These are phyloP conservation scores for Nomada flava DNA, from an alignment of 2,888 invertebrate genomes.

Conservation along the genomic window DNA sequence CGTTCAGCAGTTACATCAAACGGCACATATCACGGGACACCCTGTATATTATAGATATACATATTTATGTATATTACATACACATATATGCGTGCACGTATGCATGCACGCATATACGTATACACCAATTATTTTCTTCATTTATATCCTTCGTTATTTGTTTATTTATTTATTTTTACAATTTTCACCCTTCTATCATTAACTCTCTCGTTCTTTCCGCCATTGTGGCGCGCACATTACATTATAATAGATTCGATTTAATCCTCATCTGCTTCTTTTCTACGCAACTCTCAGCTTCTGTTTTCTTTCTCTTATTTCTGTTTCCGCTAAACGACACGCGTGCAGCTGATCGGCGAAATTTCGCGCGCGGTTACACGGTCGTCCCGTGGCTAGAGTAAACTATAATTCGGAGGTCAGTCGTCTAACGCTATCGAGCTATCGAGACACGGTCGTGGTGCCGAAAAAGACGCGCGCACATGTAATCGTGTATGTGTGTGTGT, in stretches of 20 bases:
- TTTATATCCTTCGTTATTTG: neutral
- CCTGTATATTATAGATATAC: too few species aligned
- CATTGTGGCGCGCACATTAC: neutral
- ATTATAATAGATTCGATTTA: slow-evolving; percentile 28
- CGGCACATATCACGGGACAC: too few species aligned
- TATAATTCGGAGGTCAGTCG: slow-evolving; percentile 82
- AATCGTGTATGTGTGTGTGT: slow-evolving; percentile 11
- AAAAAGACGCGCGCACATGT: slow-evolving; percentile 56
- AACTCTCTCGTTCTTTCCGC: neutral
- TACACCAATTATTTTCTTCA: neutral
- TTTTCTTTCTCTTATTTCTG: neutral
- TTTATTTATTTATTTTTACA: neutral
- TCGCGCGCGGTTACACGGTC: slow-evolving; percentile 63
- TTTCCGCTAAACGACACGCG: slow-evolving; percentile 45
- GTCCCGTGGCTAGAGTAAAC: slow-evolving; percentile 64
- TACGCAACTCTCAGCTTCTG: neutral
- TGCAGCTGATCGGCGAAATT: slow-evolving; percentile 69
- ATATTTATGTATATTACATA: neutral
- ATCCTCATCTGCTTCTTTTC: neutral
- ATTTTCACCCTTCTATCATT: neutral
- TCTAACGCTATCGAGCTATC: slow-evolving; percentile 82
- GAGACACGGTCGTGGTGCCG: slow-evolving; percentile 79
- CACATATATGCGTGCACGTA: neutral
- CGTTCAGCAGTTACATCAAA: too few species aligned
- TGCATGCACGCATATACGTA: slow-evolving; percentile 7